A percentile compares a stretch with the other conserved stretches of the same genome.
These are phyloP conservation scores for Sebastes jordani DNA, from an alignment of 2,797 vertebrate species.

Conservation along the genomic window DNA sequence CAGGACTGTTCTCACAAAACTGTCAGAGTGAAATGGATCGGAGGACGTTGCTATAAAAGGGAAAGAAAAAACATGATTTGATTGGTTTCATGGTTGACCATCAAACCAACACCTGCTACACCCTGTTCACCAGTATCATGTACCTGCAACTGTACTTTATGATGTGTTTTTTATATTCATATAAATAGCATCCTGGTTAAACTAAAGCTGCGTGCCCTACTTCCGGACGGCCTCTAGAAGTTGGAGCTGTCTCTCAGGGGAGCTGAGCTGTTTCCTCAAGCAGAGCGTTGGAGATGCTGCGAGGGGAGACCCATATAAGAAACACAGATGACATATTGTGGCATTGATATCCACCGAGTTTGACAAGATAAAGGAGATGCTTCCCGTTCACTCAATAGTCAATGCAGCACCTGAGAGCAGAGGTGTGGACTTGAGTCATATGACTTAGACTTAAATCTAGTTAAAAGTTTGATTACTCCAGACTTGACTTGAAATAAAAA, in stretches of 20 bases:
- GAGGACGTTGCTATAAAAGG: not conserved
- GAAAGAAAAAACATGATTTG: not conserved
- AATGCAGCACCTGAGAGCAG: not conserved
- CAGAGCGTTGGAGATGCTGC: conserved; percentile 19
- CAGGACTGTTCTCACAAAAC: not conserved
- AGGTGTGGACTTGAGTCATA: not conserved
- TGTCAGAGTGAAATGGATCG: not conserved
- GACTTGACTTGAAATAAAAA: not conserved
- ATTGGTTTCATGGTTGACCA: not conserved
- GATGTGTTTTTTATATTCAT: not conserved
- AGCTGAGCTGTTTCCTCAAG: conserved; percentile 51
- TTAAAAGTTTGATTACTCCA: not conserved
- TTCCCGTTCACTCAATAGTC: not conserved
- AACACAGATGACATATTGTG: conserved; percentile 33
- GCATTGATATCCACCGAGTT: conserved; percentile 15
- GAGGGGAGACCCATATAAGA: conserved; percentile 37
- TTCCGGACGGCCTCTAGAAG: conserved; percentile 44
- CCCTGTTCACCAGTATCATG: not conserved
- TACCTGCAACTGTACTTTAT: conserved; percentile 2
- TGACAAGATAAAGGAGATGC: conserved; percentile 23
- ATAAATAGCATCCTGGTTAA: conserved; percentile 26
- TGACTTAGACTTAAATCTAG: not conserved
- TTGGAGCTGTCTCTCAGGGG: conserved; percentile 38
- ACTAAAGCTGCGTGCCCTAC: conserved; percentile 49
- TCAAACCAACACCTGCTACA: too few species aligned